phyloP scores from a whole-genome alignment of 2,113 vertebrate genomes.

The Odocoileus hemionus region DNA sequence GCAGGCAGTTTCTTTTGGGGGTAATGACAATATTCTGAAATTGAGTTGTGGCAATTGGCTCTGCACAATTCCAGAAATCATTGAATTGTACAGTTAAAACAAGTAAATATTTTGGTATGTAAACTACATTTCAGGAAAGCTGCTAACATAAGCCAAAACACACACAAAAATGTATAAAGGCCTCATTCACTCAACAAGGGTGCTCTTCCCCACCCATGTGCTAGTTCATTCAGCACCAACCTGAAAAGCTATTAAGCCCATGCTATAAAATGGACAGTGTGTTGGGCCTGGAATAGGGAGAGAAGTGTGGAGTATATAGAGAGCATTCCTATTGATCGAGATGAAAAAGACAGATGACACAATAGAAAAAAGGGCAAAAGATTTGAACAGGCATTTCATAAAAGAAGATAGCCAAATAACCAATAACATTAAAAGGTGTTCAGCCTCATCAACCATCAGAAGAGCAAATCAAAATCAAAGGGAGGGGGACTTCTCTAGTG shows the following conservation, averaged over 20 bases:
- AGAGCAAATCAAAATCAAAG: background rate
- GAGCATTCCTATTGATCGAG: background rate
- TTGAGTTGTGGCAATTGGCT: background rate
- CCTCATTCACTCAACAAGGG: background rate
- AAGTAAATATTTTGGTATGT: background rate
- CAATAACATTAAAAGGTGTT: background rate
- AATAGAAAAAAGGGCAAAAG: background rate
- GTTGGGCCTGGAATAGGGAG: background rate
- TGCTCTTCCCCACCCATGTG: background rate
- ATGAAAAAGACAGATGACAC: background rate
- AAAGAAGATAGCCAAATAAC: background rate
- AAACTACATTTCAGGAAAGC: constrained; percentile 32
- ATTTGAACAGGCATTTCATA: background rate
- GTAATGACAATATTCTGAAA: constrained; percentile 25
- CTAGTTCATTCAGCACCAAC: background rate
- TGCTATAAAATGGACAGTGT: background rate
- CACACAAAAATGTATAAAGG: background rate
- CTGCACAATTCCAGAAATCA: background rate
- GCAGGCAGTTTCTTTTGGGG: background rate
- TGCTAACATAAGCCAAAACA: constrained; percentile 25
- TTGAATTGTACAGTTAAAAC: background rate
- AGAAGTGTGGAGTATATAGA: background rate
- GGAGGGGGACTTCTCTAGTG: background rate
- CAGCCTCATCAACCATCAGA: background rate
- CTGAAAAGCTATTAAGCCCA: background rate